Percentiles rank a stretch among this genome's conserved stretches.
Conservation (phyloP, 2,797 vertebrate genomes). For the Hybognathus amarus region DNA sequence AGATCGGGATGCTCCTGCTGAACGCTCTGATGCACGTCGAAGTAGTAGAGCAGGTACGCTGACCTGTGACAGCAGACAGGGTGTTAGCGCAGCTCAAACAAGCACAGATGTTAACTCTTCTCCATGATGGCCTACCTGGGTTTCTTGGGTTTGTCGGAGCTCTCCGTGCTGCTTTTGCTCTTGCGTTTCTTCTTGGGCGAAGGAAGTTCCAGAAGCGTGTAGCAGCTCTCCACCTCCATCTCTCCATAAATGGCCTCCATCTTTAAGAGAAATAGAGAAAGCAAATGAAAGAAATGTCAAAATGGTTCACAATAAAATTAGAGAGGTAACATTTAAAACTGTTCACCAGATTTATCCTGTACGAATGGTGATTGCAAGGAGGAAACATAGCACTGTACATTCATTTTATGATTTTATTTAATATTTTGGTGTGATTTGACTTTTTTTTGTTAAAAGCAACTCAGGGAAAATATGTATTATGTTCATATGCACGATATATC, state of each 20-base stretch:
- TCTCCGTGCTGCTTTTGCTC: conserved; percentile 80
- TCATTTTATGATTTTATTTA: background rate
- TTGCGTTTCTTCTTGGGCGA: conserved; percentile 91
- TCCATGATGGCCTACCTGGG: conserved; percentile 80
- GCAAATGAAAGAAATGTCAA: background rate
- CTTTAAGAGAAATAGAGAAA: conserved; percentile 2
- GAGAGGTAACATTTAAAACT: background rate
- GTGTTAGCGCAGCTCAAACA: background rate
- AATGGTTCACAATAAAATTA: background rate
- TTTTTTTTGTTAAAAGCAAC: background rate
- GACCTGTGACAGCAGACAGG: conserved; percentile 78
- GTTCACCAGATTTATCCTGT: background rate
- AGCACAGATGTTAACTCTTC: background rate
- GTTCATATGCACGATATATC: no score
- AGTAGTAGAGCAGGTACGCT: conserved; percentile 96
- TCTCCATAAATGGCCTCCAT: conserved; percentile 86
- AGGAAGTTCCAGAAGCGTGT: conserved; percentile 78
- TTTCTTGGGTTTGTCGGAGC: conserved; percentile 87
- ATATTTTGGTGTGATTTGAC: background rate
- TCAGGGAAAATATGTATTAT: background rate
- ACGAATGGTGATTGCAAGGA: background rate
- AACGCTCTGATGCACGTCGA: conserved; percentile 93
- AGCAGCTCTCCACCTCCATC: conserved; percentile 86
- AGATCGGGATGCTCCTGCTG: conserved; percentile 92
- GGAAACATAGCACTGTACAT: background rate